phyloP scores from a whole-genome alignment of 2,113 vertebrate species.

The Thalassarche chlororhynchos region DNA sequence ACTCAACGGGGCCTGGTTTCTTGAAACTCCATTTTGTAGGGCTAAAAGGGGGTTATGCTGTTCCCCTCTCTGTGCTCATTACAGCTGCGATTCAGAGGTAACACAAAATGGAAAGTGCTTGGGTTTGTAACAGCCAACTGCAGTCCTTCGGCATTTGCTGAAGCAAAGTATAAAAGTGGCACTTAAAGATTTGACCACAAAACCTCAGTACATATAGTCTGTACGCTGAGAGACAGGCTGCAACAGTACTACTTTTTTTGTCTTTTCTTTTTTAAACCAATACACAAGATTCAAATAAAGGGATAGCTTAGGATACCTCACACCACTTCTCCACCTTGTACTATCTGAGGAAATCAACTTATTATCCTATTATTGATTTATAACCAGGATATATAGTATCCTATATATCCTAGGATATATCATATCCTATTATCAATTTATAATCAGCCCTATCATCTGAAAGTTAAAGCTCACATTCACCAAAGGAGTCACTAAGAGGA shows the following conservation, averaged over 20 bases:
- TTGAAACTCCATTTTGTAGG: neutral
- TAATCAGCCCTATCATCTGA: neutral
- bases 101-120: neutral
- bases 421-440: neutral
- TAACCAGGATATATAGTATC: neutral
- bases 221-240: neutral
- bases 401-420: neutral
- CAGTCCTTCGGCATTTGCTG: neutral
- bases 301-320: neutral
- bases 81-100: neutral
- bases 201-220: neutral
- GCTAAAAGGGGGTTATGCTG: neutral
- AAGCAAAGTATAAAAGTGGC: neutral
- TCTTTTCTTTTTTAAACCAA: neutral
- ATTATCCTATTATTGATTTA: neutral
- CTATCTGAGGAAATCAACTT: neutral
- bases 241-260: neutral
- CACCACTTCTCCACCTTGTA: neutral
- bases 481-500: neutral
- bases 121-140: neutral
- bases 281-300: neutral
- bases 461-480: neutral
- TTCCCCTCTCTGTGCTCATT: neutral
- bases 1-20: fast-evolving
- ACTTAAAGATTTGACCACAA: neutral